These are phyloP conservation scores for Pollicipes pollicipes DNA, from an alignment of 1,140 invertebrate genomes.

Conservation along the genomic window DNA sequence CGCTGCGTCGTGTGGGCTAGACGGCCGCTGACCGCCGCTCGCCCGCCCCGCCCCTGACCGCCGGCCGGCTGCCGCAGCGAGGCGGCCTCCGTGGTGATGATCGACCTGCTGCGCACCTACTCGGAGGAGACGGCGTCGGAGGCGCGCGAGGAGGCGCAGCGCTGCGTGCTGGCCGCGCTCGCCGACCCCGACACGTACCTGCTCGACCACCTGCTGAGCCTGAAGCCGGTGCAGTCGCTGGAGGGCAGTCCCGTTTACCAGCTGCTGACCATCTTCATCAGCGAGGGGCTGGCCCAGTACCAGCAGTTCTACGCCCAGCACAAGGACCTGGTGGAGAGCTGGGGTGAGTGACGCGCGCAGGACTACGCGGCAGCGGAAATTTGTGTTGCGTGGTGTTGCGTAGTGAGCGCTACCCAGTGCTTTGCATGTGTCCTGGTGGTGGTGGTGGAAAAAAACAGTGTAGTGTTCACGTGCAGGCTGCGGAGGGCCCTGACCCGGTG, in stretches of 20 bases:
- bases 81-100: conserved; percentile 85
- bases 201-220: conserved; percentile 71
- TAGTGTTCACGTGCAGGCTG: no score
- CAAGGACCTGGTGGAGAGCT: conserved; percentile 75
- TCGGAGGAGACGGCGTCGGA: conserved; percentile 91
- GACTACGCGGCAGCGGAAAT: no score
- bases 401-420: no score
- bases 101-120: conserved; percentile 85
- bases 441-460: no score
- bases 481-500: no score
- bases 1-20: no score
- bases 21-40: no score
- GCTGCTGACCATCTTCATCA: conserved; percentile 86
- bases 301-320: conserved; percentile 79
- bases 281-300: conserved; percentile 77
- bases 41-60: no score
- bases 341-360: conserved; percentile 42
- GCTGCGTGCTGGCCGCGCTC: conserved; percentile 84
- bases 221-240: conserved; percentile 90
- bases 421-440: no score
- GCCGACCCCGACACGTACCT: conserved; percentile 89
- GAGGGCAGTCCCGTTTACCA: conserved; percentile 89
- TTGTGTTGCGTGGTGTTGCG: no score
- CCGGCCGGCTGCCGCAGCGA: no score
- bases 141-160: conserved; percentile 86